Evolutionary conservation across 64 coral and sea anemone species (phyloP), one percentile per base, ranked within the genome.

Genomic region (Montipora capricornis): DNA sequence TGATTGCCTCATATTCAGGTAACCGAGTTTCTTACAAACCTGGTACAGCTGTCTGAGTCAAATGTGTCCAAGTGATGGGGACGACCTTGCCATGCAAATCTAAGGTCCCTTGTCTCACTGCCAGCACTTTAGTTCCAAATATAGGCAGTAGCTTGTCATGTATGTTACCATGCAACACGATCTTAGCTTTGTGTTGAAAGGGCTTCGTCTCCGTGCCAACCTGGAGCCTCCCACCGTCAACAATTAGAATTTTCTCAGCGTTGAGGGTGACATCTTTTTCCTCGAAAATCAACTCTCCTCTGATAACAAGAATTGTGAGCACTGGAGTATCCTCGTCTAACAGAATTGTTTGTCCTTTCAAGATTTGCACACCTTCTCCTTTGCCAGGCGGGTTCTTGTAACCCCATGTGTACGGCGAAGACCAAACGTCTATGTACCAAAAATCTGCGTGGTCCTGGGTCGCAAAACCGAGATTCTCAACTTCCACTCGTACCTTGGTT

Each of bases 91-190:
- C 96, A 53, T 98, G 96, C 51, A 98, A 52, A 53, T 92, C 96
- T 77, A 98, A 70, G 59, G 55, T 94, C 17, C 96, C 96, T 84
- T 98, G 89, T 20, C 96, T 75, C 2, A 98, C 89, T 8, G 96
- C 96, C 51, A 98, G 79, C 1, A 90, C 93, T 76, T 98, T 98
- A 6, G 96, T 80, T 47, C 96, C 96, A 92, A 92, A 98, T 69
- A 98, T 85, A 17, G 96, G 96, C 46, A 98, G n/a, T n/a, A 82
- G 58, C 16, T 80, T 87, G 20, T 86, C 82, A 10, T 79, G 62
- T 7, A 74, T 20, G 26, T 89, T 61, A 11, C 96, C 96, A 86
- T 98, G 84, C 4, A 98, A 77, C 15, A 84, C 76, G 58, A 98
- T 94, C 70, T 61, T 94, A 13, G 96, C 89, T 50, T 92, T 94